Conservation (phyloP, 2,797 vertebrate genomes). For the Siniperca undulata region DNA sequence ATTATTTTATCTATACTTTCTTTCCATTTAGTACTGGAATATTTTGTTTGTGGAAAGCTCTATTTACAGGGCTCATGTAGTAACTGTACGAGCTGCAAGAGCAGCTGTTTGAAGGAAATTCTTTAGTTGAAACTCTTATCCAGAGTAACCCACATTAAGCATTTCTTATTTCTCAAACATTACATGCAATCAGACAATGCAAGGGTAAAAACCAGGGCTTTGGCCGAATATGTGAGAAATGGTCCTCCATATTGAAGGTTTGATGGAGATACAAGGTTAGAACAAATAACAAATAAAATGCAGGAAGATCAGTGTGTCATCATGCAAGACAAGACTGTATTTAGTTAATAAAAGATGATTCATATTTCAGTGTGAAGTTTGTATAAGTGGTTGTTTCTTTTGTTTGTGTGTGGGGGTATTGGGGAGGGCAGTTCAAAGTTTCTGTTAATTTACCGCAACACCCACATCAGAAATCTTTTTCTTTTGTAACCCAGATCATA, state of each 20-base stretch:
- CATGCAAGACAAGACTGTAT: not conserved
- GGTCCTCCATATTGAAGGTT: not conserved
- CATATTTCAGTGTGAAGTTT: not conserved
- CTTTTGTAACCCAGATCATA: not conserved
- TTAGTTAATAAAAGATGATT: not conserved
- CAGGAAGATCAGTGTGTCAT: not conserved
- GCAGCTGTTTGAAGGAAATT: not conserved
- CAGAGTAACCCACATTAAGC: not conserved
- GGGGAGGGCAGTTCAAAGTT: not conserved
- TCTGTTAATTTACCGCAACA: not conserved
- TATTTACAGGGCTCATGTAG: not conserved
- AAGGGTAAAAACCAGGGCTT: not conserved
- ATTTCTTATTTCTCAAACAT: not conserved
- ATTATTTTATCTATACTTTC: not conserved
- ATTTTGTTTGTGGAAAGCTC: not conserved
- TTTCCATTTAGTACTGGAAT: not conserved
- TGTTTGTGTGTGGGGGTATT: not conserved
- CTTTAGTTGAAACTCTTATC: constrained; percentile 3
- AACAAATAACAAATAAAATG: not conserved
- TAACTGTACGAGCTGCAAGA: not conserved
- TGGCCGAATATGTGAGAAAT: not conserved
- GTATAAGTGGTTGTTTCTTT: not conserved
- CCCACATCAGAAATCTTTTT: not conserved
- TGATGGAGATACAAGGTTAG: not conserved
- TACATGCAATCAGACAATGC: constrained; percentile 1